Evolutionary conservation across 2,797 vertebrate species (phyloP), one percentile per base, ranked within the genome.

Genomic region (Arnoldichthys spilopterus): DNA sequence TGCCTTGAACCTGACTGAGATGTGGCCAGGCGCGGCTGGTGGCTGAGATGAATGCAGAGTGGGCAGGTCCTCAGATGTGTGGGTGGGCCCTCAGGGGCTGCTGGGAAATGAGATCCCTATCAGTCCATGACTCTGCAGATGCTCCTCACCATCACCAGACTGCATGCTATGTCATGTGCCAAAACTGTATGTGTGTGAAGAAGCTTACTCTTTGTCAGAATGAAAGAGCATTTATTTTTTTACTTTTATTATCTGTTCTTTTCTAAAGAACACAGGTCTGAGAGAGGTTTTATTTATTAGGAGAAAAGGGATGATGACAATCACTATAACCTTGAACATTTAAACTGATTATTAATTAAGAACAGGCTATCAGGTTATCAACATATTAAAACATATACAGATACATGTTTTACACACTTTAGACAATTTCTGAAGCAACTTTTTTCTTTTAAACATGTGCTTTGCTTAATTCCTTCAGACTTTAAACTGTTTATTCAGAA

Each of bases 71-170:
- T 94, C 94, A 94, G 94, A 95, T 91, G 91, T 93, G 85, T 84
- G 86, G 82, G 88, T 85, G 75, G 75, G 64, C 82, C 87, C 90
- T 90, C 82, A 79, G 92, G 89, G 88, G 89, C 74, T 76, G 87
- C 92, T 83, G 92, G 92, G 91, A 94, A 95, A 96, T 94, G 93
- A 96, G 94, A 96, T 94, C 94, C 91, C 95, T 94, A 93, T 96
- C 95, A 94, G 93, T 94, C 94, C 94, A 91, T 91, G 92, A 94
- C 93, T 93, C 90, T 93, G 94, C 92, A 95, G 95, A 95, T 92
- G 91, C 93, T 94, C 90, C 91, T 90, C 89, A 89, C 92, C 92
- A 93, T 91, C 92, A 94, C 92, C 94, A 94, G 94, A 93, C 94
- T 94, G 94, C 93, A 92, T 89, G 94, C 93, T 94, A 96, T 94